phyloP scores from a whole-genome alignment of 2,113 vertebrate genomes.

The Trematocara variabile region DNA sequence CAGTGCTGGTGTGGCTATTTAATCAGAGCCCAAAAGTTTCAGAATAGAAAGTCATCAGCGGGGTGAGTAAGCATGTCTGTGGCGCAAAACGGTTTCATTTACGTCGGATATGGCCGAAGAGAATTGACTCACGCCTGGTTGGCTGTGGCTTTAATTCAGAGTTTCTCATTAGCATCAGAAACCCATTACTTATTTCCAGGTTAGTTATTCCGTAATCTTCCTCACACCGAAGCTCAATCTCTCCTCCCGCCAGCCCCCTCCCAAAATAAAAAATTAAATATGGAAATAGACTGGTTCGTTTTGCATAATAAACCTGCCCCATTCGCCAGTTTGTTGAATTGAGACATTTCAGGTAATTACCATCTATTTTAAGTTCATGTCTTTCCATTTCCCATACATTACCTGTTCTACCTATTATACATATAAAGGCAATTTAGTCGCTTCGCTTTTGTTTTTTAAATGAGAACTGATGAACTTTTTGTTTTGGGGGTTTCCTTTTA shows the following conservation, averaged over 20 bases:
- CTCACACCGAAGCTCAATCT: slow-evolving; percentile 4
- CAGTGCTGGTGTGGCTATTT: not conserved
- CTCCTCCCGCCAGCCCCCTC: not conserved
- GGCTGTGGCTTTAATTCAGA: slow-evolving; percentile 36
- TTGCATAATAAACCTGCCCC: slow-evolving; percentile 55
- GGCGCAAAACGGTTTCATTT: slow-evolving; percentile 36
- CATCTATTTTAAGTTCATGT: slow-evolving; percentile 59
- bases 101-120: slow-evolving; percentile 22
- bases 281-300: slow-evolving; percentile 11
- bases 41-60: slow-evolving; percentile 47
- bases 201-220: slow-evolving; percentile 50
- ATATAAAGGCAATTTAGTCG: slow-evolving; percentile 25
- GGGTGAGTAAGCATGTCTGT: slow-evolving; percentile 31
- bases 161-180: slow-evolving; percentile 51
- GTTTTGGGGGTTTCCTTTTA: not conserved
- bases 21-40: slow-evolving; percentile 24
- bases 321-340: slow-evolving; percentile 34
- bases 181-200: slow-evolving; percentile 48
- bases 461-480: not conserved
- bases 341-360: slow-evolving; percentile 43
- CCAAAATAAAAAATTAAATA: slow-evolving; percentile 11
- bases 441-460: not conserved
- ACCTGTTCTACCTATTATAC: not conserved
- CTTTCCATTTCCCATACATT: slow-evolving; percentile 22
- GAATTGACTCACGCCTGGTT: slow-evolving; percentile 39